Evolutionary conservation across 53 echinoderm and acorn worm genomes (phyloP).

Genomic region (Paracentrotus lividus): DNA sequence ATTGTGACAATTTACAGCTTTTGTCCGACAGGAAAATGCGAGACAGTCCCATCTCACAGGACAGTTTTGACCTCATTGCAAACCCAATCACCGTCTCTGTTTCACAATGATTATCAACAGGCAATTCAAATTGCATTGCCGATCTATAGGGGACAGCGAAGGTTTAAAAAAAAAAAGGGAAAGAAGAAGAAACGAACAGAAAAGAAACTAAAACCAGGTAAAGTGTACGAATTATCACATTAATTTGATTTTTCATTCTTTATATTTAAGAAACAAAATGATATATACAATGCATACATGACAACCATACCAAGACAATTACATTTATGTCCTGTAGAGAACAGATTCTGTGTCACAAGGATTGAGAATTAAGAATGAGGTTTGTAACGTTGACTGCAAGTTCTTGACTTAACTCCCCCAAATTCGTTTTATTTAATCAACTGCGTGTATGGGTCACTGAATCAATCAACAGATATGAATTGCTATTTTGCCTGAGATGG

Average conservation of each 20-base stretch:
- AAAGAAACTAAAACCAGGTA: no score
- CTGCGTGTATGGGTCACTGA: neutral
- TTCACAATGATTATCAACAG: neutral
- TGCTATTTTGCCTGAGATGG: neutral
- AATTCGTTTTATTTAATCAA: slow-evolving; percentile 32
- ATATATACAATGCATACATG: no score
- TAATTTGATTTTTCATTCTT: no score
- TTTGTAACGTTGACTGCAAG: neutral
- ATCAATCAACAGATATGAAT: slow-evolving; percentile 21
- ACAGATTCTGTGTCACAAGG: neutral
- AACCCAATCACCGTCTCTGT: neutral
- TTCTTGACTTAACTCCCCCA: slow-evolving; percentile 24
- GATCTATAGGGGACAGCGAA: neutral
- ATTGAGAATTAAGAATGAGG: neutral
- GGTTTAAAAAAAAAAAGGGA: neutral
- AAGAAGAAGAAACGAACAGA: neutral
- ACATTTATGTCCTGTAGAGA: neutral
- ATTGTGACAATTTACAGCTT: slow-evolving; percentile 46
- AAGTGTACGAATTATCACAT: no score
- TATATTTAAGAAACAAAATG: no score
- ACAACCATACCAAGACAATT: neutral
- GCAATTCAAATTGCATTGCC: neutral
- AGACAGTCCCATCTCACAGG: neutral
- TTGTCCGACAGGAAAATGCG: neutral
- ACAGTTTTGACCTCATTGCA: neutral